Evolutionary conservation across 2,113 vertebrate species (phyloP).

Genomic region (Fregata magnificens): DNA sequence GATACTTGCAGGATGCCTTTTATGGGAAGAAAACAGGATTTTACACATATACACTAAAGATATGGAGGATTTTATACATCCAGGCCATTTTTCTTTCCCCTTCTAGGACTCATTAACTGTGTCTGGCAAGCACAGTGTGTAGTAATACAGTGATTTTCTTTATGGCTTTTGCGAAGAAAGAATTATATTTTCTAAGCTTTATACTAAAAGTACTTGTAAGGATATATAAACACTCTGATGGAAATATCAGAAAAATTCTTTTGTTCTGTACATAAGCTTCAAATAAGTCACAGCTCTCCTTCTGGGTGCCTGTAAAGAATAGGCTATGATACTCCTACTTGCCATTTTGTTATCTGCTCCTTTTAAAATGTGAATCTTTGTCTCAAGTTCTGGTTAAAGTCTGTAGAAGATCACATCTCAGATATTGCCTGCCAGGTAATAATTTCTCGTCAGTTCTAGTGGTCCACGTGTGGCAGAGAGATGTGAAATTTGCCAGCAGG

Average conservation of each 20-base stretch:
- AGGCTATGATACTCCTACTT: background rate
- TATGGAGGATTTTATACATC: background rate
- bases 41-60: background rate
- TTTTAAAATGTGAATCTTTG: background rate
- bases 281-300: background rate
- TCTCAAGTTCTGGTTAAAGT: background rate
- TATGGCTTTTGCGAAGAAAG: background rate
- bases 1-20: background rate
- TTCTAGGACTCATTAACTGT: background rate
- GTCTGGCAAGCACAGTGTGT: background rate
- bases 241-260: background rate
- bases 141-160: background rate
- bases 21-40: background rate
- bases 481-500: background rate
- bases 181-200: background rate
- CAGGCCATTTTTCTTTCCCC: background rate
- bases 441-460: background rate
- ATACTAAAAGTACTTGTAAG: background rate
- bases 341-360: background rate
- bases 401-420: background rate
- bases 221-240: background rate
- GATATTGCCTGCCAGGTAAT: background rate
- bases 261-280: background rate
- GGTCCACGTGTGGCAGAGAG: rapidly evolving
- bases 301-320: background rate